These are phyloP conservation scores for Cerastis rubricosa DNA, from an alignment of 2,888 invertebrate species.

Conservation along the genomic window DNA sequence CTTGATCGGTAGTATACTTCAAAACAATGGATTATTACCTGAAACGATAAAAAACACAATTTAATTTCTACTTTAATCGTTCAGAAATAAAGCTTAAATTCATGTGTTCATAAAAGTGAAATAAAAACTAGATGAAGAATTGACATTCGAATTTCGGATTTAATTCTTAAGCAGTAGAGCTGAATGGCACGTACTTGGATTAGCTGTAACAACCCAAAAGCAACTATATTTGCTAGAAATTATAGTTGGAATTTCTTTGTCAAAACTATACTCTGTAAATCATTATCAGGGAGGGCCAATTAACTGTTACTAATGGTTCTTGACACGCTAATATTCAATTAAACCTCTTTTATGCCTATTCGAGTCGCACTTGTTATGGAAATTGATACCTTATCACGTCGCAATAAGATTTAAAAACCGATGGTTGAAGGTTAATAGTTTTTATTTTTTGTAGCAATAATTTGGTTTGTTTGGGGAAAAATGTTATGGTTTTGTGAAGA, in stretches of 20 bases:
- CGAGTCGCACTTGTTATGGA: constrained; percentile 36
- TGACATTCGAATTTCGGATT: constrained; percentile 55
- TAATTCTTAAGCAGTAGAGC: constrained; percentile 41
- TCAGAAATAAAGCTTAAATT: constrained; percentile 1
- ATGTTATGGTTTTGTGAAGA: constrained; percentile 42
- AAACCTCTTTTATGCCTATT: constrained; percentile 64
- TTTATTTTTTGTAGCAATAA: constrained; percentile 64
- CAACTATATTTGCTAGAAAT: not conserved
- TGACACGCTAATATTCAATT: constrained; percentile 81
- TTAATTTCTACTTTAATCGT: constrained; percentile 19
- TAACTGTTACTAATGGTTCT: constrained; percentile 75
- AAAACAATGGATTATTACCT: constrained; percentile 61
- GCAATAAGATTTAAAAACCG: constrained; percentile 52
- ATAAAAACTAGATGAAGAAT: constrained; percentile 37
- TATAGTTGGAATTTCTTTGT: constrained; percentile 38
- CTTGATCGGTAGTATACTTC: constrained; percentile 47
- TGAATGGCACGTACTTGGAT: constrained; percentile 27
- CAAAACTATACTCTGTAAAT: constrained; percentile 62
- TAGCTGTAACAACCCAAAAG: constrained; percentile 21
- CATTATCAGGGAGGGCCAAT: constrained; percentile 66
- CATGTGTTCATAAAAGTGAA: not conserved
- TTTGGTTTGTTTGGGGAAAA: constrained; percentile 66
- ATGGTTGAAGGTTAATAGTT: constrained; percentile 25
- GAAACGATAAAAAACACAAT: constrained; percentile 48
- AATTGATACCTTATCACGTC: constrained; percentile 55